Base-by-base conservation (phyloP, 2,113 vertebrate species). In the Phrynosoma platyrhinos region DNA sequence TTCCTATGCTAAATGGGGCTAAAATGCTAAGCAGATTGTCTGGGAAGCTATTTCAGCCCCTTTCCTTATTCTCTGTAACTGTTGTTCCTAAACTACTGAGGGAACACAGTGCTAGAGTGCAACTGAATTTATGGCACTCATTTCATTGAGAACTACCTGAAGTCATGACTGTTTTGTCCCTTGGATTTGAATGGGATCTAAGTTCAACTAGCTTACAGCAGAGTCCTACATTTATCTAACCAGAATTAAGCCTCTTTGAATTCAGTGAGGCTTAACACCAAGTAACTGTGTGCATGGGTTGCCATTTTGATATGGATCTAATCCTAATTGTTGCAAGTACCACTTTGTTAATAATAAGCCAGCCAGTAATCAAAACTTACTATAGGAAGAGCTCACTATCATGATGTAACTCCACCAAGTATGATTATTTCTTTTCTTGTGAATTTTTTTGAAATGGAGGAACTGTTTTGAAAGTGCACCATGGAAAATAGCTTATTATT, bases 331-430 rank as follows among this genome's bases (percentile, higher is more conserved):
- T 64, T 95, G 87, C 82, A 94, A 91, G 91, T 95, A 92, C 89
- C 93, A 80, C 83, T 95, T 95, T 96, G 91, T 90, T 85, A 30
- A 86, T 16, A 66, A 66, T 62, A 83, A 91, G 71, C 83, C 92
- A 91, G 88, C 87, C 84, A 89, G 32, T 93, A 93, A 81, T 72
- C 86, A 90, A 95, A 93, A 91, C 83, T 89, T 91, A 93, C 53
- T 91, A 52, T 4, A 93, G 92, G 91, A 96, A 96, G 91, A 96
- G 90, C 91, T 95, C 84, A 89, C 88, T 84, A 93, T 94, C 91
- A 96, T 91, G 92, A 94, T 93, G 91, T 95, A 94, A 95, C 92
- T 95, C 93, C 95, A 93, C 95, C 94, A 95, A 95, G 95, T 94
- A 90, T 95, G 36, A 88, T 90, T 94, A 92, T 85, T 4, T 84